These are phyloP conservation scores for Artemisiospiza belli DNA, from an alignment of 2,113 vertebrate species.

Conservation along the genomic window DNA sequence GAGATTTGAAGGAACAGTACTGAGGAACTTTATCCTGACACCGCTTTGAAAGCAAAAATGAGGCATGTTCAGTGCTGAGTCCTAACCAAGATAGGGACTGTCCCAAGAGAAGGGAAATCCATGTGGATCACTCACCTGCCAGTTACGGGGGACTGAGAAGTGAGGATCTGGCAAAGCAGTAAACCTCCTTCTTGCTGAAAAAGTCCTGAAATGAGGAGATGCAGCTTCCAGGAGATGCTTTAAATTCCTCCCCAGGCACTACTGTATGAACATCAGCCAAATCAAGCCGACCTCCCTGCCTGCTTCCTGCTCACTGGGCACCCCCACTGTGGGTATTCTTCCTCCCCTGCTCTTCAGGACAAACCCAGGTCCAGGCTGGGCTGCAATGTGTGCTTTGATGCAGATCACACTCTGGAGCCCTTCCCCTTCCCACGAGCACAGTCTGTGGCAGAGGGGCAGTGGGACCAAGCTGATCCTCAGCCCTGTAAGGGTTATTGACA, in stretches of 20 bases:
- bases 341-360: not conserved
- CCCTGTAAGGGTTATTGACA: not conserved
- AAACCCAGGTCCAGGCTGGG: not conserved
- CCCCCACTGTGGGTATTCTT: not conserved
- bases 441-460: not conserved
- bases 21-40: not conserved
- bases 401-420: not conserved
- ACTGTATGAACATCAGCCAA: not conserved
- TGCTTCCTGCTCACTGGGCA: not conserved
- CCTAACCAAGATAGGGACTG: not conserved
- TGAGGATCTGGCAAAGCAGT: not conserved
- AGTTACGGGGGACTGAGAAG: not conserved
- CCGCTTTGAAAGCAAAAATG: not conserved
- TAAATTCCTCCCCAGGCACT: not conserved
- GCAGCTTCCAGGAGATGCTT: not conserved
- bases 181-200: not conserved
- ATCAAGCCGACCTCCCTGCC: not conserved
- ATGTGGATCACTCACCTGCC: not conserved
- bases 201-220: not conserved
- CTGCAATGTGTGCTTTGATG: accelerated
- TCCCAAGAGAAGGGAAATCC: not conserved
- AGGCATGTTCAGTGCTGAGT: not conserved
- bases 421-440: not conserved
- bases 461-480: not conserved
- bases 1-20: not conserved